Conservation (phyloP, 2,888 invertebrate species). For the Drosophila melanosoma region DNA sequence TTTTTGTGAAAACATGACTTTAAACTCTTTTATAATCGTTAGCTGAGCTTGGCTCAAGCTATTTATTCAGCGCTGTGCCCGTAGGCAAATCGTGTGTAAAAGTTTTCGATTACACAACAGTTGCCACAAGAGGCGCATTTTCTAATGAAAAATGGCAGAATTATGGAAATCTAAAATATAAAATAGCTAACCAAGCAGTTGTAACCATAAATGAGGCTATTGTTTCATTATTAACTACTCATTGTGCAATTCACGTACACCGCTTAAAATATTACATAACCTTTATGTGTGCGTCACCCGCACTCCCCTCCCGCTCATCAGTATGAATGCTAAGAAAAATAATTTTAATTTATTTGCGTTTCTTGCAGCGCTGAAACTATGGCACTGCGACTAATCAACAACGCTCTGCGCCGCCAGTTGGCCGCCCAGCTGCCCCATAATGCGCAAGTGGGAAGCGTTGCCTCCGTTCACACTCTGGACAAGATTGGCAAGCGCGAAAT, state of each 20-base stretch:
- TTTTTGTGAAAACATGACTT: not conserved
- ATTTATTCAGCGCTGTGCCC: not conserved
- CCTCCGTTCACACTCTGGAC: slow-evolving; percentile 82
- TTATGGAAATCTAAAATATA: slow-evolving; percentile 29
- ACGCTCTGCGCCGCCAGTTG: slow-evolving; percentile 79
- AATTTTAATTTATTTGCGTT: slow-evolving; percentile 4
- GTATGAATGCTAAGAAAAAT: not conserved
- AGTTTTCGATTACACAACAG: slow-evolving; percentile 68
- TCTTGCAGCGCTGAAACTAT: slow-evolving; percentile 61
- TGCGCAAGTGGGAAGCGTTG: slow-evolving; percentile 79
- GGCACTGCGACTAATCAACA: slow-evolving; percentile 82
- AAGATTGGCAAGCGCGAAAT: slow-evolving; percentile 94
- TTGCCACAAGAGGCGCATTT: slow-evolving; percentile 25
- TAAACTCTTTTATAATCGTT: not conserved
- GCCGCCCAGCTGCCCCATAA: slow-evolving; percentile 72
- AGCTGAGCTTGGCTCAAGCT: not conserved
- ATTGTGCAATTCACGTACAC: slow-evolving; percentile 29
- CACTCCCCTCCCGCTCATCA: not conserved
- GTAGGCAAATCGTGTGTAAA: slow-evolving; percentile 18
- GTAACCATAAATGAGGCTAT: not conserved
- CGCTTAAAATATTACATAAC: slow-evolving; percentile 59
- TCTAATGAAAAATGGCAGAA: slow-evolving; percentile 46
- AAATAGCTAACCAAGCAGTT: slow-evolving; percentile 8
- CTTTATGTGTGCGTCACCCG: slow-evolving; percentile 53
- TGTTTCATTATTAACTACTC: slow-evolving; percentile 11